Evolutionary conservation across 92 coral and sea anemone genomes (phyloP), one percentile per base, ranked within the genome.

Genomic region (Phenganax subtilis): DNA sequence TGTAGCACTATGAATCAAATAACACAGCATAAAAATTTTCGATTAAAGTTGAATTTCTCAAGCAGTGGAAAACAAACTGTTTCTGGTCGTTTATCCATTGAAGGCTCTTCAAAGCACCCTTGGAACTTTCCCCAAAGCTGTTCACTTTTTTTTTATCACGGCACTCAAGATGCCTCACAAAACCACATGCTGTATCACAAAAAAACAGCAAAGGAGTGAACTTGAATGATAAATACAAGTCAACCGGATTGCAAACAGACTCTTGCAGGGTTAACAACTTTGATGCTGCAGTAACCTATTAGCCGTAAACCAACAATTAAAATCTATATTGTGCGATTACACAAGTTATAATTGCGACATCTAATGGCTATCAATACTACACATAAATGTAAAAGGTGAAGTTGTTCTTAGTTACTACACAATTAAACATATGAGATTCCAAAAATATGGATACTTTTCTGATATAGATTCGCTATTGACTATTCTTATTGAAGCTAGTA

Each of bases 31-130:
- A 47, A 75, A 54, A 53, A 75, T 1, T 37, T 37, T 37, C 47
- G 47, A 37, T 37, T 37, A 1, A 37, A 37, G 5, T 37, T 37
- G 5, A 37, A 37, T 1, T 37, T 37, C 47, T 37, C 47, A 56
- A 15, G 7, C 60, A 9, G 11, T 56, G 20, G 17, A 14, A 59
- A 51, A 59, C 82, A 77, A 53, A 88, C 90, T 76, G 85, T 71
- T 15, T 70, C 53, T 75, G 90, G 90, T 51, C 7, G 16, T 54
- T 28, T 70, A 52, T 70, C 62, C 9, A 71, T 12, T 25, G 31
- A 61, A 53, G 88, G 88, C 28, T 67, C 74, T 61, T 89, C 89
- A 68, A 89, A 89, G 71, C 91, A 89, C 10, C 87, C 89, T 57
- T 67, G 12, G 47, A 52, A 55, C 30, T 86, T 82, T 28, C 84